Evolutionary conservation across 2,888 invertebrate species (phyloP), one percentile per base, ranked within the genome.

Genomic region (Lissonota sp.): DNA sequence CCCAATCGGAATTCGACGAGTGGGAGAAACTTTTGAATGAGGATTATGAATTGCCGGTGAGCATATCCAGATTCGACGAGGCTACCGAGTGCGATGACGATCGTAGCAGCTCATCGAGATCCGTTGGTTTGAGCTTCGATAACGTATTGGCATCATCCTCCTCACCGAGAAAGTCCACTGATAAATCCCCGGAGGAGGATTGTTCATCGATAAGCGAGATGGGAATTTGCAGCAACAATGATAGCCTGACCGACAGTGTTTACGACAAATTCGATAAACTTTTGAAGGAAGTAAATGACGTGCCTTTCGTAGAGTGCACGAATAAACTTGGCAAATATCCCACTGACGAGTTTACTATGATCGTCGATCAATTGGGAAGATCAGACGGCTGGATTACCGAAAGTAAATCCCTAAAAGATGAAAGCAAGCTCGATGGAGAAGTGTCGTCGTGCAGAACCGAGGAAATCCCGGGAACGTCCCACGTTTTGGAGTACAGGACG

Each of bases 1-100:
- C 82, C 3, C 78, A 82, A 51, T 49, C 80, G 12, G 85, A 85
- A 66, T 72, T 84, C 8, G 77, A 82, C 37, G 73, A 79, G 42
- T 78, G 64, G 53, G 85, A 85, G 39, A 72, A 63, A 42, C 40
- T 83, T 10, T 57, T 82, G 55, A 76, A 78, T 64, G 49, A 57
- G 10, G 79, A 77, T 57, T 76, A 76, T 42, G 55, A 71, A 10
- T 4, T 55, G 37, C 46, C 73, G 6, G 42, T 46, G 16, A 70
- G 79, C 6, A 55, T 71, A 39, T 60, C 40, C 6, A 63, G 49
- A 16, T 64, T 79, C 39, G 49, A 70, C 6, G 70, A 66, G 7
- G 58, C 51, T 14, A 73, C 39, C 0, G 80, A 63, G 49, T 37
- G 57, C 44, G 80, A 78, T 42, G 81, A 81, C 16, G 80, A 81